A percentile compares a stretch with the other conserved stretches of the same genome.
phyloP scores from a whole-genome alignment of 2,797 vertebrate genomes.

The Anniella stebbinsi region DNA sequence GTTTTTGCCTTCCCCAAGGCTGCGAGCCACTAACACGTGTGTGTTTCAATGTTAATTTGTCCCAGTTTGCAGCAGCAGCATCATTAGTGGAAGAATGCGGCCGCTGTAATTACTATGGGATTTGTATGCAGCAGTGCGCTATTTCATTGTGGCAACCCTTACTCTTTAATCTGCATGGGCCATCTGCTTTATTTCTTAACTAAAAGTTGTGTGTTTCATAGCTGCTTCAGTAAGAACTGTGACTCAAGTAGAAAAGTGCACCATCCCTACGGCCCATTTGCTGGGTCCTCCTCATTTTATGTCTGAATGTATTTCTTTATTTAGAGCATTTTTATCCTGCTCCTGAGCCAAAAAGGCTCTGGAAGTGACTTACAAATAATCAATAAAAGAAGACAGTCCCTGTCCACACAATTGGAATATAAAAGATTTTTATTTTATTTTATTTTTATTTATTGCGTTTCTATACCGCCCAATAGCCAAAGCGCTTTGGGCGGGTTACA shows the following conservation, averaged over 20 bases:
- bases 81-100: constrained; percentile 64
- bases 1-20: constrained; percentile 44
- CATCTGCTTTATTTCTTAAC: constrained; percentile 77
- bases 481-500: too few relatives aligned
- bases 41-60: constrained; percentile 67
- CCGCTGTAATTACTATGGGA: constrained; percentile 75
- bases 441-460: too few relatives aligned
- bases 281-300: rapidly evolving
- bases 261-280: background rate
- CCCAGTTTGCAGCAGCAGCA: constrained; percentile 61
- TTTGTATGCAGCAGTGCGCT: constrained; percentile 64
- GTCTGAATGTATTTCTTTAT: background rate
- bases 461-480: too few relatives aligned
- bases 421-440: too few relatives aligned
- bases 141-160: constrained; percentile 55
- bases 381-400: background rate
- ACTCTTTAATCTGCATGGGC: constrained; percentile 71
- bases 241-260: background rate
- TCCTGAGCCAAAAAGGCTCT: too few relatives aligned
- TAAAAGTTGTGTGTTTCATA: constrained; percentile 70
- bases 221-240: constrained; percentile 50
- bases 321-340: too few relatives aligned
- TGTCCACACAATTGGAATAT: background rate
- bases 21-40: constrained; percentile 46
- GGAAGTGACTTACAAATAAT: background rate